Evolutionary conservation across 1,140 invertebrate genomes (phyloP).

Genomic region (Aphaenogaster rudis): DNA sequence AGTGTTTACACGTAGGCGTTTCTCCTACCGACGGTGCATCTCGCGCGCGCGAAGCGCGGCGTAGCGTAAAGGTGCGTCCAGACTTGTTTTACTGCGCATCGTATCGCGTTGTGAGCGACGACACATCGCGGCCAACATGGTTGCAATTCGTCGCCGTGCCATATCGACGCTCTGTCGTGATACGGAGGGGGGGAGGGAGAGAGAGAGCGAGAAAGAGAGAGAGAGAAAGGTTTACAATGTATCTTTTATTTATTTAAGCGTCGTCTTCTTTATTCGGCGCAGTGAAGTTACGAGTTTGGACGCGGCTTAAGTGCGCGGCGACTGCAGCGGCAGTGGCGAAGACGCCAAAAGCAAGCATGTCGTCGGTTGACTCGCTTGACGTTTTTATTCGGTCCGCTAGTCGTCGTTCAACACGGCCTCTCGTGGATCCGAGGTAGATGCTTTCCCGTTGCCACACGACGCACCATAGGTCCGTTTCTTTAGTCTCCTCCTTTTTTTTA

Average conservation of each 20-base stretch:
- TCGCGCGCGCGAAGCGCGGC: conserved; percentile 39
- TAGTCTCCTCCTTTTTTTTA: neutral
- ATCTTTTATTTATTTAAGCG: neutral
- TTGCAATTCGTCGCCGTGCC: neutral
- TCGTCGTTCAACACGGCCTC: conserved; percentile 23
- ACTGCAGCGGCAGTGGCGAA: neutral
- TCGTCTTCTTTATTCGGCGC: neutral
- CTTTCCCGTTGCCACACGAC: neutral
- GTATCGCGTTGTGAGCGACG: neutral
- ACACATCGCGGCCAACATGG: neutral
- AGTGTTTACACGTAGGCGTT: conserved; percentile 56
- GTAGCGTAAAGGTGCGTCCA: conserved; percentile 45
- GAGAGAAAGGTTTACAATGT: neutral
- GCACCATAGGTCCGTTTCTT: neutral
- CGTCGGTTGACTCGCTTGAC: conserved; percentile 24
- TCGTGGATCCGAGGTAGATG: conserved; percentile 2
- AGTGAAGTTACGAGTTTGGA: conserved; percentile 18
- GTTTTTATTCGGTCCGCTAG: conserved; percentile 47
- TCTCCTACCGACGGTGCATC: conserved; percentile 53
- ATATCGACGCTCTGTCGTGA: neutral
- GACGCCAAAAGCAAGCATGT: conserved; percentile 37
- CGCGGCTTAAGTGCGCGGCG: neutral
- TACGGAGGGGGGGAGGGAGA: neutral
- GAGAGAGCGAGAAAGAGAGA: too few relatives aligned
- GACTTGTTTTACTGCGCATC: conserved; percentile 12